Base-by-base conservation (phyloP, 64 coral and sea anemone species). In the Stichodactyla helianthus region DNA sequence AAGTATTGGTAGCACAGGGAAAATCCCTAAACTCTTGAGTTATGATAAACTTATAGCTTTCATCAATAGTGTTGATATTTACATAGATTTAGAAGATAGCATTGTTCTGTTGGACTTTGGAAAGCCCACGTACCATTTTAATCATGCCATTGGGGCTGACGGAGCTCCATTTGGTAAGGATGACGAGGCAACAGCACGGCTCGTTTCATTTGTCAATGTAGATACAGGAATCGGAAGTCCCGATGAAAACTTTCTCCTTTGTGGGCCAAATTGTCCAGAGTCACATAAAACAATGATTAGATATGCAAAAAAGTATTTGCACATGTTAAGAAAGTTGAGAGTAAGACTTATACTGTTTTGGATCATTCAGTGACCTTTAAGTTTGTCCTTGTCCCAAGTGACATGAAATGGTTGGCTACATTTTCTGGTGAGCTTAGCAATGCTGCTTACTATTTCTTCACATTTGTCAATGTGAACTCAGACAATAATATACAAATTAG, bases 31-130 rank as follows among this genome's bases (percentile, higher is more conserved):
- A 54, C 59, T 79, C 57, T 18, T 82, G 12, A 51, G 51, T 71
- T 92, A 92, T 65, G 88, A 88, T 61, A 79, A 78, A 26, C 53
- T 88, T n/a, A 88, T 92, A 62, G 83, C 15, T 15, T 71, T 64
- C 80, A 59, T 79, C 6, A 88, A 59, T 25, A 88, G 78, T 51
- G 63, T 77, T 83, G 86, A 92, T 12, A 85, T 87, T 82, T n/a
- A n/a, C n/a, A n/a, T n/a, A n/a, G n/a, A n/a, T n/a, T n/a, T n/a
- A n/a, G n/a, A n/a, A n/a, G n/a, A n/a, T n/a, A n/a, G n/a, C n/a
- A n/a, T n/a, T n/a, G n/a, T 62, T 64, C 59, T 86, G 10, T 50
- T 68, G 27, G 9, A 35, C 10, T 86, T 86, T 68, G 84, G 84
- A 11, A 14, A 86, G 7, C 54, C 82, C 2, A 86, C 25, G 26